These are phyloP conservation scores for Patiria pectinifera DNA, from an alignment of 53 echinoderm and acorn worm genomes.

Conservation along the genomic window DNA sequence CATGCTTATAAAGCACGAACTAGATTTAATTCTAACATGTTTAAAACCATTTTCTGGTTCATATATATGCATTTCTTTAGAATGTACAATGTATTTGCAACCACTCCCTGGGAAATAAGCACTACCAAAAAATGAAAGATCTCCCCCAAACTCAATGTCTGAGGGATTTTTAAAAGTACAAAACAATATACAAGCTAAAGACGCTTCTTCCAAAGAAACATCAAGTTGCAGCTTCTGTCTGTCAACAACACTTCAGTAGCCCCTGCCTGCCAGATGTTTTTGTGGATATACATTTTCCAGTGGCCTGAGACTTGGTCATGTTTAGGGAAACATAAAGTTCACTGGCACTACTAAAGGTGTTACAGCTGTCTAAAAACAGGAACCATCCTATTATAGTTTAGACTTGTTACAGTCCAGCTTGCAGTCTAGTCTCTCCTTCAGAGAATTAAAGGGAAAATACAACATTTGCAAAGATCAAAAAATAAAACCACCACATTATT, in stretches of 20 bases:
- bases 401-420: background rate
- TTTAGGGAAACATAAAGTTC: constrained; percentile 1
- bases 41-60: too few relatives aligned
- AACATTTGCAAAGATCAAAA: too few relatives aligned
- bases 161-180: too few relatives aligned
- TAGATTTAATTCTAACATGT: too few relatives aligned
- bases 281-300: background rate
- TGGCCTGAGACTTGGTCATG: background rate
- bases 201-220: background rate
- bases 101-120: too few relatives aligned
- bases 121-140: too few relatives aligned
- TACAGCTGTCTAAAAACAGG: constrained; percentile 50
- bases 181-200: background rate
- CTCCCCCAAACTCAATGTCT: too few relatives aligned
- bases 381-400: constrained; percentile 25
- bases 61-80: too few relatives aligned
- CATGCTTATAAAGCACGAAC: too few relatives aligned
- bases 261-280: background rate
- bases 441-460: background rate
- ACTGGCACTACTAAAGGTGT: background rate
- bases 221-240: background rate
- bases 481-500: too few relatives aligned
- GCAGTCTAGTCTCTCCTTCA: background rate
- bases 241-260: background rate
- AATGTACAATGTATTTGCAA: too few relatives aligned